Conservation (phyloP, 1,140 invertebrate species). For the Bathynomus jamesi region DNA sequence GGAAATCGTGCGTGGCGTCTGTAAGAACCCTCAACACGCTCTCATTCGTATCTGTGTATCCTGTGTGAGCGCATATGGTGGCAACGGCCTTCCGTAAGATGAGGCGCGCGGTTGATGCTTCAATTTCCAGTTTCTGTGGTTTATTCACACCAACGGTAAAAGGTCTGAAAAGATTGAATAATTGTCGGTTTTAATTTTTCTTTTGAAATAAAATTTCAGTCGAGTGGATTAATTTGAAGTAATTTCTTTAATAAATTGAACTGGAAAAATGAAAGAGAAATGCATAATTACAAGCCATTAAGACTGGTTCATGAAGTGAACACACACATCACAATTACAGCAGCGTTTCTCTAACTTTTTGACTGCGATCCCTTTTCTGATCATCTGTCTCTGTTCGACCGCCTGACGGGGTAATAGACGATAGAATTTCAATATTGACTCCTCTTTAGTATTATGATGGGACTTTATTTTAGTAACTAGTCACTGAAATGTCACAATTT, state of each 20-base stretch:
- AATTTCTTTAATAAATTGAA: not conserved
- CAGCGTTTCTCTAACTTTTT: too few relatives aligned
- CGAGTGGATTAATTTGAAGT: not conserved
- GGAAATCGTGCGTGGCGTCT: slow-evolving; percentile 26
- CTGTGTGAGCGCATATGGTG: slow-evolving; percentile 26
- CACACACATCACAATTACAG: too few relatives aligned
- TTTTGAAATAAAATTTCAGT: not conserved
- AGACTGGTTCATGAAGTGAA: too few relatives aligned
- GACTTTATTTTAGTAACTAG: too few relatives aligned
- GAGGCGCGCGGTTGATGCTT: slow-evolving; percentile 25
- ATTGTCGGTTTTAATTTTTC: not conserved
- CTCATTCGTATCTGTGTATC: slow-evolving; percentile 30
- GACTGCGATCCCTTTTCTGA: too few relatives aligned
- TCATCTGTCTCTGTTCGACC: too few relatives aligned
- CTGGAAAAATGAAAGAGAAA: not conserved
- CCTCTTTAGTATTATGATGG: too few relatives aligned
- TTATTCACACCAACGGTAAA: slow-evolving; percentile 25
- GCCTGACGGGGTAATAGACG: too few relatives aligned
- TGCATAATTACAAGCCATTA: too few relatives aligned
- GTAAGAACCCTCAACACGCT: slow-evolving; percentile 28
- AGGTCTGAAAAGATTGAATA: slow-evolving; percentile 8
- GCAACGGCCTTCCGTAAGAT: slow-evolving; percentile 33
- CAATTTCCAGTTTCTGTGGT: slow-evolving; percentile 21
- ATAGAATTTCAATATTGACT: too few relatives aligned
- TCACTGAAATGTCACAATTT: too few relatives aligned